These are phyloP conservation scores for Nipponia nippon DNA, from an alignment of 2,113 vertebrate genomes.

Conservation along the genomic window DNA sequence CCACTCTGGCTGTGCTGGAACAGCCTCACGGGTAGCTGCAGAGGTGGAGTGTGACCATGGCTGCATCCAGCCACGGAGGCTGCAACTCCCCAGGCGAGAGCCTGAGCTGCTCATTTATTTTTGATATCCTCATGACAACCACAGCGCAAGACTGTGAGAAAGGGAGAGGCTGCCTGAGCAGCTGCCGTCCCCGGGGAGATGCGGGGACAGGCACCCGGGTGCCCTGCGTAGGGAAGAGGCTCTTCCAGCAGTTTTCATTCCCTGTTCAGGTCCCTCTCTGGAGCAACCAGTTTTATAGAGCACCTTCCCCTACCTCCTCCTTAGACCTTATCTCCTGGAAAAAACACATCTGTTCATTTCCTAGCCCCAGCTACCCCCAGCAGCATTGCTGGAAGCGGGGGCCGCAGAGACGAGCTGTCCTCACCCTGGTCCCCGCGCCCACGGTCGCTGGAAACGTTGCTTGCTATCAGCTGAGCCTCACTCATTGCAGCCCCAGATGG, in stretches of 20 bases:
- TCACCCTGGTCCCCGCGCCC: not conserved
- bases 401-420: not conserved
- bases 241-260: not conserved
- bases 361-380: not conserved
- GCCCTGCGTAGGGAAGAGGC: accelerated
- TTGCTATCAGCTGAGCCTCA: not conserved
- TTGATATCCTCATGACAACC: not conserved
- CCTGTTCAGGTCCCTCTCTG: not conserved
- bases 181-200: not conserved
- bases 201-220: not conserved
- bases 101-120: not conserved
- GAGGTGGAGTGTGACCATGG: accelerated
- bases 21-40: accelerated
- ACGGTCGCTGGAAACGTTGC: not conserved
- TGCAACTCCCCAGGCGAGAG: not conserved
- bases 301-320: not conserved
- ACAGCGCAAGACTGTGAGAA: not conserved
- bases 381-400: not conserved
- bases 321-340: not conserved
- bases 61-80: not conserved
- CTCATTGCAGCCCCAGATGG: not conserved
- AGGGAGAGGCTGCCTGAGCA: not conserved
- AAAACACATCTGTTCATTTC: not conserved
- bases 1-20: accelerated
- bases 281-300: not conserved